Base-by-base conservation (phyloP, 2,113 vertebrate genomes). In the Psephotus haematonotus region DNA sequence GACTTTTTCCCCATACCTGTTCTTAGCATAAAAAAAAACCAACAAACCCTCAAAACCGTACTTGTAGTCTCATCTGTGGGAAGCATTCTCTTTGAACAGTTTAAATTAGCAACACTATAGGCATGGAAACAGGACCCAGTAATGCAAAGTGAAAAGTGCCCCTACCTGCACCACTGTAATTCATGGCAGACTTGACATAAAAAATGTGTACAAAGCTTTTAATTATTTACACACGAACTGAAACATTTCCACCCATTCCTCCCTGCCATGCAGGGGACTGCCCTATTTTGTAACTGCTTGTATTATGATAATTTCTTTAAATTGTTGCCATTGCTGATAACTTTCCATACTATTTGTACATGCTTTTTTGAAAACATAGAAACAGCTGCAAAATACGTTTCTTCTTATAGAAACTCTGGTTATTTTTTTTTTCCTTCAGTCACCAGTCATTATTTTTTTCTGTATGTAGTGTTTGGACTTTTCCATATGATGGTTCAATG, bases 171-270 rank as follows among this genome's bases (percentile, higher is more conserved):
- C 24, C 18, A 33, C 43, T 68, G 25, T 35, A 76, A 74, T 77
- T 90, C 41, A 86, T 6, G 13, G 33, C 17, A 92, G 31, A 7
- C 5, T 92, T 81, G 70, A 62, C 68, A 77, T 20, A 46, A 86
- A 90, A 64, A 92, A 67, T 17, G 31, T 11, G 57, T 52, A 47
- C 8, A 72, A 82, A 62, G 22, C 15, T 88, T 71, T 86, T n/a
- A 63, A 87, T 71, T 86, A 93, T 27, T 92, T 90, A 88, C n/a
- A 86, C 35, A 27, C 33, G 27, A 86, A 88, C 22, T 33, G 67
- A 88, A 44, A 75, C 33, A 92, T 24, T 86, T 84, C 20, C 17
- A 78, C 7, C 6, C 39, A 35, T 59, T 88, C 35, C 24, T 77
- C 57, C 33, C 33, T 24, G 33, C 33, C 57, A 59, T 35, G 75